phyloP scores from a whole-genome alignment of 1,140 invertebrate genomes.

The Camponotus floridanus region DNA sequence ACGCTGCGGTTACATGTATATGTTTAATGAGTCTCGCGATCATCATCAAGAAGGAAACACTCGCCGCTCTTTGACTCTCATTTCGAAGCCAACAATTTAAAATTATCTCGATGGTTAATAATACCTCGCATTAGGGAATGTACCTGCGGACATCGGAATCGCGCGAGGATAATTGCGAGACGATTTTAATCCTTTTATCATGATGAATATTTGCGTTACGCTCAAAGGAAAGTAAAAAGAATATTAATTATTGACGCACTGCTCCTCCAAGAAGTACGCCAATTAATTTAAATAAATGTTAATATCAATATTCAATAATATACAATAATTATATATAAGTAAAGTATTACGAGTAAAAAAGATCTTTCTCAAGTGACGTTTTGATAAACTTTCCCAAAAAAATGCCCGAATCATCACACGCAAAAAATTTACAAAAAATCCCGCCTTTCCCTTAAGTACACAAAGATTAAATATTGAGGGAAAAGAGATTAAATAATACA shows the following conservation, averaged over 20 bases:
- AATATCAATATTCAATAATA: not conserved
- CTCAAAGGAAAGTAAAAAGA: not conserved
- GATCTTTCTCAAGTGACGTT: not conserved
- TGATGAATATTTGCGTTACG: not conserved
- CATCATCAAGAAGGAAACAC: constrained; percentile 21
- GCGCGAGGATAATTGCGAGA: not conserved
- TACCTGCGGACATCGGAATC: constrained; percentile 40
- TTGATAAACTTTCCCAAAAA: not conserved
- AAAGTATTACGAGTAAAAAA: not conserved
- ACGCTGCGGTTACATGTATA: not conserved
- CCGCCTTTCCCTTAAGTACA: not conserved
- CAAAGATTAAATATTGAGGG: not conserved
- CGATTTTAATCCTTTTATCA: constrained; percentile 6
- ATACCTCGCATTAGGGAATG: constrained; percentile 20
- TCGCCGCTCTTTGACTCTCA: constrained; percentile 18
- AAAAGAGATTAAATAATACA: not conserved
- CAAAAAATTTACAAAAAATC: not conserved
- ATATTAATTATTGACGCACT: not conserved
- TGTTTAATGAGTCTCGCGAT: not conserved
- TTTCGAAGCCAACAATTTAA: constrained; percentile 4
- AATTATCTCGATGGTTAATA: constrained; percentile 52
- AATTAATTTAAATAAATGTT: not conserved
- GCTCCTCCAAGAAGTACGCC: not conserved
- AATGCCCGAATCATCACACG: not conserved
- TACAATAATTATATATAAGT: not conserved